Evolutionary conservation across 2,888 invertebrate genomes (phyloP), one percentile per base, ranked within the genome.

Genomic region (Pollenia labialis): DNA sequence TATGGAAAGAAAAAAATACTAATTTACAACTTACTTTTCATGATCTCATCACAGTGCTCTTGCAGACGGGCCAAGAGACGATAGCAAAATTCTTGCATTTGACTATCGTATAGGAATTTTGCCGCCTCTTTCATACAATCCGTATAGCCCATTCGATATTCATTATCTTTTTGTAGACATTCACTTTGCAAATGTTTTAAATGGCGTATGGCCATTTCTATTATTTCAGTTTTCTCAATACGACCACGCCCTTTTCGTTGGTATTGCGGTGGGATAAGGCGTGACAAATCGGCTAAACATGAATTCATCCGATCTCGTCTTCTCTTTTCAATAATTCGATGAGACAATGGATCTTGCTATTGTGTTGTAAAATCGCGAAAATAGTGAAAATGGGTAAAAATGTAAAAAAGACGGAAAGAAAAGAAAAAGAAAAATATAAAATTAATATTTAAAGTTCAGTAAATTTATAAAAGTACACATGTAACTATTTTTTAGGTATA

Each of bases 221-320:
- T 98, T 86, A 99, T 99, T 94, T 99, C 99, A 0, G 99, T 99
- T 94, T 99, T 99, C 93, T 99, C 99, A 69, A 99, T 97, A 58
- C 99, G 95, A 16, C 99, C 99, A 77, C 99, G 95, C 9, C 98
- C 98, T 93, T 99, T 99, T 93, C 98, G 98, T 91, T 98, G 94
- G 93, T 98, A 98, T 90, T 97, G 97, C 1, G 97, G 96, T 0
- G 99, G 99, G 87, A 99, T 98, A 75, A 99, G 95, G 54, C 98
- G 95, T 76, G 98, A 98, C 46, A 99, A 95, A 93, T 99, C 98
- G 0, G 98, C 98, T 84, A 99, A 94, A 92, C 99, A 99, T 93
- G 98, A 98, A 94, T 99, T 99, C 99, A 99, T 99, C 79, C 99
- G 96, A 94, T 99, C 99, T 40, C 99, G 94, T 50, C 99, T 95